These are phyloP conservation scores for Musca vetustissima DNA, from an alignment of 1,140 invertebrate species.

Conservation along the genomic window DNA sequence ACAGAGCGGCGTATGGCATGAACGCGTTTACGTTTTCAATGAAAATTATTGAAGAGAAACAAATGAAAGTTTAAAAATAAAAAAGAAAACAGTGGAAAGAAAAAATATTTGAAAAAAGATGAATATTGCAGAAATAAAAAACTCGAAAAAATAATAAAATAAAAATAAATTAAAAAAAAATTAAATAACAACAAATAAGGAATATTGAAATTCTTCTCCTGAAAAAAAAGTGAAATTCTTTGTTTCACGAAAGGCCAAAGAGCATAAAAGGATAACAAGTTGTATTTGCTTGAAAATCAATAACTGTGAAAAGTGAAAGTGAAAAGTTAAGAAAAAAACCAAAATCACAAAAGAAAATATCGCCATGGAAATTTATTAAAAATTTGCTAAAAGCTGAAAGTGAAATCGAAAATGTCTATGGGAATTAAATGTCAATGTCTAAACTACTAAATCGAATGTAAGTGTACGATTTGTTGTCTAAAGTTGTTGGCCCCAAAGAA, in stretches of 20 bases:
- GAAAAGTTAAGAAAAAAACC: neutral
- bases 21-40: neutral
- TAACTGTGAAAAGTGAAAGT: slow-evolving; percentile 21
- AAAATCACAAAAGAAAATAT: neutral
- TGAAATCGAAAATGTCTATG: too few relatives aligned
- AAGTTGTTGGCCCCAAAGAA: too few relatives aligned
- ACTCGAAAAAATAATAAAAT: neutral
- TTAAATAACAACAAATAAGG: neutral
- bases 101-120: neutral
- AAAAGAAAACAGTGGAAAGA: neutral
- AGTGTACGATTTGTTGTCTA: too few relatives aligned
- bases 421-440: too few relatives aligned
- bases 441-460: too few relatives aligned
- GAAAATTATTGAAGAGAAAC: neutral
- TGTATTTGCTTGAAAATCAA: neutral
- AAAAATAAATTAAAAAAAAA: neutral
- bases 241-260: neutral
- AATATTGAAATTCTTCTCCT: neutral
- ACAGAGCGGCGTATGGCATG: neutral
- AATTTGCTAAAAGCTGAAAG: neutral
- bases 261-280: neutral
- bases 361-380: neutral
- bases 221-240: neutral
- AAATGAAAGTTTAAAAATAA: neutral
- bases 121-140: too few relatives aligned